Conservation (phyloP, 2,888 invertebrate genomes). For the Lithophane ornitopus region DNA sequence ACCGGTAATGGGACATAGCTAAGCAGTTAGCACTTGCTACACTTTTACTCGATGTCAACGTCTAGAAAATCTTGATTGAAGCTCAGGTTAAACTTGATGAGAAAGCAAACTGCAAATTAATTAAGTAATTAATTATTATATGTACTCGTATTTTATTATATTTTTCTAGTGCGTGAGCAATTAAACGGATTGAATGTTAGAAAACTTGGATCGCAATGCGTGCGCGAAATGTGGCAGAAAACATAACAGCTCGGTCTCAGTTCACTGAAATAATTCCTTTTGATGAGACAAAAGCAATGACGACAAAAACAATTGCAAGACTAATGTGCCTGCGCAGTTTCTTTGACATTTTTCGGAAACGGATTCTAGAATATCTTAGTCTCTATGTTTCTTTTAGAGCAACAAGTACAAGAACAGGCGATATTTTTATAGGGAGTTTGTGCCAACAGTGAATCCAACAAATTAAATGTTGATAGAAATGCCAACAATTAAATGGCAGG, state of each 20-base stretch:
- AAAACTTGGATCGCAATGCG: slow-evolving; percentile 42
- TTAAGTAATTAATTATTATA: slow-evolving; percentile 41
- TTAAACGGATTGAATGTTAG: slow-evolving; percentile 19
- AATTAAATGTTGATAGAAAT: slow-evolving; percentile 21
- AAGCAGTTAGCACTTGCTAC: slow-evolving; percentile 55
- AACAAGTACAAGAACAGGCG: too few species aligned
- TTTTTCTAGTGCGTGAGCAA: slow-evolving; percentile 45
- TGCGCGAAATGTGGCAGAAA: slow-evolving; percentile 37
- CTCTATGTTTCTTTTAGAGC: too few species aligned
- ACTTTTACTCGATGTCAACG: slow-evolving; percentile 66
- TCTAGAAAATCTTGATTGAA: slow-evolving; percentile 59
- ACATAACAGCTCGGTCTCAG: slow-evolving; percentile 17
- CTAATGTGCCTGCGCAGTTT: slow-evolving; percentile 6
- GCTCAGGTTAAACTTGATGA: slow-evolving; percentile 53
- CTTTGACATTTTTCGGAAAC: slow-evolving; percentile 19
- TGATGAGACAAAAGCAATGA: slow-evolving; percentile 41
- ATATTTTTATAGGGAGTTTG: too few species aligned
- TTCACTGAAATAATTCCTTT: slow-evolving; percentile 35
- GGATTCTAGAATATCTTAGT: background rate
- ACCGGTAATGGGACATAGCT: slow-evolving; percentile 63
- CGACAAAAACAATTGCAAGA: slow-evolving; percentile 38
- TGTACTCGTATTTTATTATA: background rate
- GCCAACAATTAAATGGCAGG: slow-evolving; percentile 38
- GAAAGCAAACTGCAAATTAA: slow-evolving; percentile 57
- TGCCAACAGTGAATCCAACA: background rate